Conservation (phyloP, 2,797 vertebrate genomes). For the Esox lucius region DNA sequence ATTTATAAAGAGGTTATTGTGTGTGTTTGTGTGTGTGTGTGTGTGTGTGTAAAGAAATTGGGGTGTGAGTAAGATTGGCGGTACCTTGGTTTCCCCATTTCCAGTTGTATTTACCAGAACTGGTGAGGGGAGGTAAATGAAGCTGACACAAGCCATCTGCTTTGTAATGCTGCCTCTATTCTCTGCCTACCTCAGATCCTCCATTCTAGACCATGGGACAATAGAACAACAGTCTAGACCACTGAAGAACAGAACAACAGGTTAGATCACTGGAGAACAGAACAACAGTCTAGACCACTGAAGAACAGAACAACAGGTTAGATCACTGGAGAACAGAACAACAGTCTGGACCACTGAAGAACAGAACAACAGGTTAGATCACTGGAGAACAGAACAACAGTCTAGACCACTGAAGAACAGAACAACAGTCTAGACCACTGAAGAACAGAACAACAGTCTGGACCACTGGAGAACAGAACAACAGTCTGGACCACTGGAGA, state of each 20-base stretch:
- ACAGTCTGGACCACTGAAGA: background rate
- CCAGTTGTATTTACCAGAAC: conserved; percentile 70
- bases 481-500: no score
- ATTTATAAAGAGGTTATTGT: background rate
- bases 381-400: background rate
- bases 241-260: background rate
- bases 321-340: background rate
- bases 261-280: no score
- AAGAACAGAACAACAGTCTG: no score
- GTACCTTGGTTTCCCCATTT: conserved; percentile 57
- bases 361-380: no score
- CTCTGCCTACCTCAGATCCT: background rate
- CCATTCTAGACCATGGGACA: background rate
- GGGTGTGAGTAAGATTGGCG: conserved; percentile 35
- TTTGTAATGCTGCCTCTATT: conserved; percentile 8
- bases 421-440: no score
- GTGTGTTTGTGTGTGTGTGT: conserved; percentile 5
- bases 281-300: background rate
- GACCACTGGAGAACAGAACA: background rate
- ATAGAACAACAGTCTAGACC: no score
- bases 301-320: no score
- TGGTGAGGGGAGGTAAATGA: conserved; percentile 61
- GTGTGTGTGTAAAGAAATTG: conserved; percentile 46
- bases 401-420: background rate
- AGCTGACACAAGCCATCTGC: conserved; percentile 48